Base-by-base conservation (phyloP, 2,888 invertebrate genomes). In the Periphyllus acericola region DNA sequence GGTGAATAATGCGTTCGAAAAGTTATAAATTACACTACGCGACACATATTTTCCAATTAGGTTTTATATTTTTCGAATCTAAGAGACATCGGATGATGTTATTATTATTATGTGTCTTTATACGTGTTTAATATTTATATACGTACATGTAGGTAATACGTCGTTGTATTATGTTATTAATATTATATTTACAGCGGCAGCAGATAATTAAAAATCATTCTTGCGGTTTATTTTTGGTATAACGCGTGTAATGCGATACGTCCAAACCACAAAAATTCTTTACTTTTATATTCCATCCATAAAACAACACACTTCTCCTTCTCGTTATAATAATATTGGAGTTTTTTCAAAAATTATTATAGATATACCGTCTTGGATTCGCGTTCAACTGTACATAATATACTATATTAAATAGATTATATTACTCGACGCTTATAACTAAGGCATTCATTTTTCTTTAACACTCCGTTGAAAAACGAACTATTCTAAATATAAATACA, bases 191-290 rank as follows among this genome's bases (percentile, higher is more conserved):
- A n/a, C 68, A n/a, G n/a, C 68, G 11, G 29, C 29, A 68, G 29
- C 25, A 68, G 29, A 68, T 68, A 29, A 68, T 68, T 68, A 68
- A 68, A 68, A 68, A 68, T 68, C 25, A 68, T 68, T 68, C 71
- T 29, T 71, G 29, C 71, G 29, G 29, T 71, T 29, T 71, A 71
- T 71, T 71, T 71, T 71, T 29, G 71, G 71, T 71, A 29, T 17
- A 71, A 71, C 17, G 25, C 46, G 29, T 71, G 29, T 71, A 71
- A 71, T 17, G 71, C 9, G 71, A 29, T 71, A 71, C 71, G 17
- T 29, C 29, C 71, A 71, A 71, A 71, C 29, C 71, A 71, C 71
- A 29, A 32, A 71, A 71, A 71, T 71, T 71, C 71, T 29, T 71
- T 32, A 60, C 60, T 29, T 32, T 17, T 29, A 71, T 71, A 71